These are phyloP conservation scores for Odontomyia ornata DNA, from an alignment of 2,888 invertebrate genomes.

Conservation along the genomic window DNA sequence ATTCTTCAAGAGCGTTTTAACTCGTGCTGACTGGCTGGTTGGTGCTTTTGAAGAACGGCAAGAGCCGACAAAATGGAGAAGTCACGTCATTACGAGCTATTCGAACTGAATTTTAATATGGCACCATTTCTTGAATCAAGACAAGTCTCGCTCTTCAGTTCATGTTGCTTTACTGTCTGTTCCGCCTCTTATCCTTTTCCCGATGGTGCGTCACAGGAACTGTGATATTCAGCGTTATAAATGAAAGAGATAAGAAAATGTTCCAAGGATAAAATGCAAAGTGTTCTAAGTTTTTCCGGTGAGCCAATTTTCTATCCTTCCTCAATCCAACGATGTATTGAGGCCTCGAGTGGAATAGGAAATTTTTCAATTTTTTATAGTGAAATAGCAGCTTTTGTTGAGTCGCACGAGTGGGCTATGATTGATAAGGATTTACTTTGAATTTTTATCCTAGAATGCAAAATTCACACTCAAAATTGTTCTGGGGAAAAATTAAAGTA, in stretches of 20 bases:
- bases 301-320: too few species aligned
- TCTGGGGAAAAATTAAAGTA: too few species aligned
- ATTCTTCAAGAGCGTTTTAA: background rate
- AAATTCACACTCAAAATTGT: too few species aligned
- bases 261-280: background rate
- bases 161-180: background rate
- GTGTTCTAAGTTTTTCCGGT: too few species aligned
- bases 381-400: too few species aligned
- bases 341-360: too few species aligned
- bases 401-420: too few species aligned
- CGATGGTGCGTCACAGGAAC: constrained; percentile 1
- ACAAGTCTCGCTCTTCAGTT: background rate
- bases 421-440: too few species aligned
- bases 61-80: constrained; percentile 28
- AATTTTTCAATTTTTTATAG: too few species aligned
- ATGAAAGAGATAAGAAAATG: constrained; percentile 6
- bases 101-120: constrained; percentile 35
- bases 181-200: constrained; percentile 21
- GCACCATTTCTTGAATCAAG: background rate
- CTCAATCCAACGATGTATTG: too few species aligned
- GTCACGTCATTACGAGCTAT: constrained; percentile 39
- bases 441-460: too few species aligned
- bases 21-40: background rate
- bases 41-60: background rate
- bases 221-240: constrained; percentile 10